Conservation (phyloP, 2,113 vertebrate genomes). For the Xyliphius kryptos region DNA sequence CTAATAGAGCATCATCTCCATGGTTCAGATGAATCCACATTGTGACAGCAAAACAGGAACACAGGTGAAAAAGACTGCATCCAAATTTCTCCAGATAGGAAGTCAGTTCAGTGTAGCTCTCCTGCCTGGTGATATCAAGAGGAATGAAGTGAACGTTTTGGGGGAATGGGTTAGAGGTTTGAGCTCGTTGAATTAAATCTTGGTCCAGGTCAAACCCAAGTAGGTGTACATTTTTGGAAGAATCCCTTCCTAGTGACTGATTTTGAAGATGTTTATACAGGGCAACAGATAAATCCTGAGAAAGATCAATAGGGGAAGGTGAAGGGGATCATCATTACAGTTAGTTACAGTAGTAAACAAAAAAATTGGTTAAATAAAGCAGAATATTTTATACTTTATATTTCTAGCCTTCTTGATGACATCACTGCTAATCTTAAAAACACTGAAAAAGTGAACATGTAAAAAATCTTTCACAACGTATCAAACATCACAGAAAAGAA, state of each 20-base stretch:
- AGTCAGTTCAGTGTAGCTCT: conserved; percentile 53
- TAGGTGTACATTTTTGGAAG: too few relatives aligned
- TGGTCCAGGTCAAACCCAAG: conserved; percentile 87
- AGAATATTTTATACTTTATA: too few relatives aligned
- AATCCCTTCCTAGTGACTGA: conserved; percentile 17
- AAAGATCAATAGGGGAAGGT: too few relatives aligned
- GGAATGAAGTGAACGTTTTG: conserved; percentile 69
- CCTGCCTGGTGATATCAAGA: conserved; percentile 75
- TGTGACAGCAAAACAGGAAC: conserved; percentile 83
- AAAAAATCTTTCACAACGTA: too few relatives aligned
- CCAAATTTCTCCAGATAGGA: conserved; percentile 64
- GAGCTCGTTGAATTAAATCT: conserved; percentile 69
- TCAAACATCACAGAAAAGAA: too few relatives aligned
- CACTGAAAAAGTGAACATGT: too few relatives aligned
- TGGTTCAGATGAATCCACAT: conserved; percentile 97
- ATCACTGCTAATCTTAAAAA: too few relatives aligned
- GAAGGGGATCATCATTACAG: too few relatives aligned
- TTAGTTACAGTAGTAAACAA: too few relatives aligned
- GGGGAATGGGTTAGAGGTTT: conserved; percentile 70
- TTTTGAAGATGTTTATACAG: conserved; percentile 76
- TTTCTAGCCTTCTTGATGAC: too few relatives aligned
- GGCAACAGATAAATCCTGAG: conserved; percentile 82
- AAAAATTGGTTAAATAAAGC: too few relatives aligned
- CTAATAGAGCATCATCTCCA: conserved; percentile 72
- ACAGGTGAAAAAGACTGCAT: conserved; percentile 71